A percentile compares a stretch with the other conserved stretches of the same genome.
Conservation (phyloP, 2,888 invertebrate species). For the Odontomyia ornata region DNA sequence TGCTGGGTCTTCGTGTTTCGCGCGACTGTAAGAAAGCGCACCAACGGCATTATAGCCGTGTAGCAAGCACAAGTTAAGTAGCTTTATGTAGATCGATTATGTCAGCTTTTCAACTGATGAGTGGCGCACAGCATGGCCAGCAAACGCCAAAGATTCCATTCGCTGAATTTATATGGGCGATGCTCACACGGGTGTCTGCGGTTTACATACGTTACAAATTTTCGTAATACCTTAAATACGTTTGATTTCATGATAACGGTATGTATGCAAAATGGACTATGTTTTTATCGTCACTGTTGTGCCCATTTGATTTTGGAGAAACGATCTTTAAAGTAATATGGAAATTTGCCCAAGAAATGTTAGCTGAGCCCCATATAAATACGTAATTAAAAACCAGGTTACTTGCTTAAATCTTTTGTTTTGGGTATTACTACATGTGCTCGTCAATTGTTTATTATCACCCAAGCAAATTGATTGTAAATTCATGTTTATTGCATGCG, state of each 20-base stretch:
- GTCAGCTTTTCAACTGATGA: constrained; percentile 4
- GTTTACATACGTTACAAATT: not conserved
- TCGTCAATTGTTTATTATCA: not conserved
- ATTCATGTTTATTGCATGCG: not conserved
- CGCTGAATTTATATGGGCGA: not conserved
- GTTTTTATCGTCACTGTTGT: not conserved
- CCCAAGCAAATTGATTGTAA: not conserved
- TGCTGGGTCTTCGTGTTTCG: not conserved
- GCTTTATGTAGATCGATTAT: constrained; percentile 40
- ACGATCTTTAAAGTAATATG: not conserved
- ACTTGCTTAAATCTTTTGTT: constrained; percentile 18
- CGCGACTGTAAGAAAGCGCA: no score
- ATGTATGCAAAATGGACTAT: not conserved
- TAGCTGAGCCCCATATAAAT: not conserved
- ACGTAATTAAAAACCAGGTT: not conserved
- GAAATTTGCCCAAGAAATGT: not conserved
- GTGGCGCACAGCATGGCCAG: not conserved
- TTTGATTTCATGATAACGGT: constrained; percentile 4
- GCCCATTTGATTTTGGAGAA: not conserved
- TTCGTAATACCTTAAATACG: not conserved
- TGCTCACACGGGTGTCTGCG: not conserved
- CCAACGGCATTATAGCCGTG: not conserved
- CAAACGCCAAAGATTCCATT: not conserved
- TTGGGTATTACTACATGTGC: not conserved
- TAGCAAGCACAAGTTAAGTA: not conserved